Evolutionary conservation across 2,113 vertebrate genomes (phyloP), one percentile per base, ranked within the genome.

Genomic region (Phasianus colchicus): DNA sequence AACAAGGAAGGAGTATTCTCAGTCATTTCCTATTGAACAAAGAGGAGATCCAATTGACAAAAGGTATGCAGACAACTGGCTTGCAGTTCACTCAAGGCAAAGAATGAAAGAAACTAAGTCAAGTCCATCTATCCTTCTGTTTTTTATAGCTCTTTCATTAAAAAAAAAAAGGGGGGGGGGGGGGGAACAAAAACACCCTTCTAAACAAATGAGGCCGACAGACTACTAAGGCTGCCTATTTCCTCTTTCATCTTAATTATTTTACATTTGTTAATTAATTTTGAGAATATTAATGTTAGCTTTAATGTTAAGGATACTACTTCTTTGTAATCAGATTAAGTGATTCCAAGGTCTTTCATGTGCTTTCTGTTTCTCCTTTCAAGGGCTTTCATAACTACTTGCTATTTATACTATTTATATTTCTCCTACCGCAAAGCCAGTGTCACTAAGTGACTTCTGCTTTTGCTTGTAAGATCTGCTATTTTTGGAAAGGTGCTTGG

Each of bases 201-300:
- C 19, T 77, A 91, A 89, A 4, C 24, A 80, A 92, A 83, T 73
- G 76, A 93, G 16, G 34, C 55, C 69, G 79, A 85, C 36, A 83
- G 64, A 75, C 57, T 74, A 67, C 47, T 52, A 27, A 92, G 52
- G 47, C 72, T 74, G 60, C 21, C 66, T 67, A 21, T 77, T 95
- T 95, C 67, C 64, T 83, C 76, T 55, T 77, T 85, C 30, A 91
- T 64, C 77, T 89, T 85, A 73, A 87, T 92, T 47, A 77, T 86
- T 92, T 94, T 92, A 76, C 82, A 87, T 88, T 76, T 93, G 54
- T 89, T 94, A 94, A 94, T 94, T 94, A 89, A 74, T 91, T 93
- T 89, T 93, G 43, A 91, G 78, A 93, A 63, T 87, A 94, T 86
- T 93, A 93, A 77, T 29, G 19, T 88, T 54, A 67, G 45, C 82